Conservation (phyloP, 30 jellyfish, hydroid and myxozoan species). For the Clytia hemisphaerica region DNA sequence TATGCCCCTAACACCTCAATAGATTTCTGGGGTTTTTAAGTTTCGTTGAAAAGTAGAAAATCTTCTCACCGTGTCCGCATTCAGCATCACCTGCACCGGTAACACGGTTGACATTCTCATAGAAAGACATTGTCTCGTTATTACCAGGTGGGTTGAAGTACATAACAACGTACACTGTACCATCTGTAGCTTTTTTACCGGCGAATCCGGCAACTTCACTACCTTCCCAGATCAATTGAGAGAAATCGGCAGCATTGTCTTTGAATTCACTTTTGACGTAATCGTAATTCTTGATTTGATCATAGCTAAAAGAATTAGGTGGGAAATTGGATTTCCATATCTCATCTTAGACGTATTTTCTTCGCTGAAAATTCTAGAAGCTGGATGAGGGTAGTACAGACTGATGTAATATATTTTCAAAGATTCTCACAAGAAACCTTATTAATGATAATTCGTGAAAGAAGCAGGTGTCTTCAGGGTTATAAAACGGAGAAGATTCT, state of each 20-base stretch:
- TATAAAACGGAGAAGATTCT: too few relatives aligned
- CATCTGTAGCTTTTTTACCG: slow-evolving; percentile 62
- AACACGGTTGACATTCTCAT: slow-evolving; percentile 85
- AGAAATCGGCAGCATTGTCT: slow-evolving; percentile 89
- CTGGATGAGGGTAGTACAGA: too few relatives aligned
- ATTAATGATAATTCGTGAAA: too few relatives aligned
- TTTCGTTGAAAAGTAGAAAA: too few relatives aligned
- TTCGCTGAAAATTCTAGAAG: too few relatives aligned
- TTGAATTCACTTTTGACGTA: slow-evolving; percentile 81
- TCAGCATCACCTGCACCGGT: slow-evolving; percentile 98
- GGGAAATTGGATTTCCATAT: neutral
- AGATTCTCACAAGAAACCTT: too few relatives aligned
- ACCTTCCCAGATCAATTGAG: slow-evolving; percentile 94
- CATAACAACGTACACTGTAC: slow-evolving; percentile 57
- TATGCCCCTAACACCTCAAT: too few relatives aligned
- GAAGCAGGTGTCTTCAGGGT: too few relatives aligned
- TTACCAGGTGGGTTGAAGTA: slow-evolving; percentile 93
- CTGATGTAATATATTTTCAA: too few relatives aligned
- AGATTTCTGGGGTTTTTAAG: too few relatives aligned
- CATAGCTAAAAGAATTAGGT: slow-evolving; percentile 56
- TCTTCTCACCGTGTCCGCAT: too few relatives aligned
- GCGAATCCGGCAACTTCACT: slow-evolving; percentile 94
- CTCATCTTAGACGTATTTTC: neutral
- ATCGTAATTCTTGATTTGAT: slow-evolving; percentile 90
- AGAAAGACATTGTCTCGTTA: slow-evolving; percentile 70